Evolutionary conservation across 2,888 invertebrate species (phyloP).

Genomic region (Pycnomerus fuliginosus): DNA sequence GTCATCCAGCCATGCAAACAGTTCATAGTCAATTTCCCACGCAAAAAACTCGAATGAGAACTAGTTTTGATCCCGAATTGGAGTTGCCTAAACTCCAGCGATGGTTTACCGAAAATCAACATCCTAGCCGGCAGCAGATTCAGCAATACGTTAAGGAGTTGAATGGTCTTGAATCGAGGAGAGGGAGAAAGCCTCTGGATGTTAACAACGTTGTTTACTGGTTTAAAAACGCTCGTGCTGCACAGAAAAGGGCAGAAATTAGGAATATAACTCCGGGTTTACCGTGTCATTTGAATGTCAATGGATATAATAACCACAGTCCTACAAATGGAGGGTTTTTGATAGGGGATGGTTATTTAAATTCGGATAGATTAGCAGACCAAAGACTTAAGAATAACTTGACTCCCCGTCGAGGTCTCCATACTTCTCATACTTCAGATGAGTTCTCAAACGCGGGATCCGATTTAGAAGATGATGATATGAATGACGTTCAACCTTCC

Average conservation of each 20-base stretch:
- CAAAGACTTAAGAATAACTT: slow-evolving; percentile 66
- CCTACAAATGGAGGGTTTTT: slow-evolving; percentile 64
- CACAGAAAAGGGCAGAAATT: slow-evolving; percentile 87
- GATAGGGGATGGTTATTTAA: slow-evolving; percentile 61
- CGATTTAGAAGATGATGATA: slow-evolving; percentile 70
- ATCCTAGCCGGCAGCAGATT: slow-evolving; percentile 95
- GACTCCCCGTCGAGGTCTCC: slow-evolving; percentile 58
- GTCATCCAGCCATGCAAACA: slow-evolving; percentile 75
- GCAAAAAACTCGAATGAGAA: slow-evolving; percentile 92
- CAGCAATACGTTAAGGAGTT: slow-evolving; percentile 93
- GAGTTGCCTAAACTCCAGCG: slow-evolving; percentile 94
- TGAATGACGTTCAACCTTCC: slow-evolving; percentile 57
- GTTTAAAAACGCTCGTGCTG: slow-evolving; percentile 98
- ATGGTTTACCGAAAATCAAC: slow-evolving; percentile 97
- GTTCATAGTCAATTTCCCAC: slow-evolving; percentile 76
- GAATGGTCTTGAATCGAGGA: slow-evolving; percentile 87
- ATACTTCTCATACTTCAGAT: slow-evolving; percentile 63
- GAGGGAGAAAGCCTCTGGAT: slow-evolving; percentile 91
- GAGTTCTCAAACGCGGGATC: slow-evolving; percentile 67
- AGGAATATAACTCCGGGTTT: slow-evolving; percentile 62
- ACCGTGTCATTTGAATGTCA: slow-evolving; percentile 61
- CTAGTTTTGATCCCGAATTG: slow-evolving; percentile 94
- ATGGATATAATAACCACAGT: slow-evolving; percentile 67
- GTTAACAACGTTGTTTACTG: slow-evolving; percentile 95
- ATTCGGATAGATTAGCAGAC: slow-evolving; percentile 53